phyloP scores from a whole-genome alignment of 2,797 vertebrate genomes.

The Darevskia nairensis region DNA sequence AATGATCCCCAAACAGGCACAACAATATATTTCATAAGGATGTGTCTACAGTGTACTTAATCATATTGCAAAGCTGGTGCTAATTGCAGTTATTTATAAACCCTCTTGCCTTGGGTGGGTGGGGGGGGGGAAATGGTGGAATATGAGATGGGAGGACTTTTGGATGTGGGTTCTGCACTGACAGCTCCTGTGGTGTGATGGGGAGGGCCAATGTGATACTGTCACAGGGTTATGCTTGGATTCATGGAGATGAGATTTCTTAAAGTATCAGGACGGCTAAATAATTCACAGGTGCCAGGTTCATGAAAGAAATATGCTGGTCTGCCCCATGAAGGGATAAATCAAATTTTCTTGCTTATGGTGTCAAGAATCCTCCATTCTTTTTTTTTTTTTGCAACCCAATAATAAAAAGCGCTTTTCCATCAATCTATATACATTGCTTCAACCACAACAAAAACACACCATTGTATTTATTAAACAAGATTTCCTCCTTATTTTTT shows the following conservation, averaged over 20 bases:
- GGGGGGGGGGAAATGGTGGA: constrained; percentile 21
- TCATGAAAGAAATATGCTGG: constrained; percentile 74
- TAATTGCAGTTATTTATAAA: constrained; percentile 74
- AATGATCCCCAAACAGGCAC: constrained; percentile 51
- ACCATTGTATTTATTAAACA: constrained; percentile 73
- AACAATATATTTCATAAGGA: constrained; percentile 52
- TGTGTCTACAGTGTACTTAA: constrained; percentile 64
- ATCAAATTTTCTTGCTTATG: constrained; percentile 62
- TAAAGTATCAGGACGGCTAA: constrained; percentile 70
- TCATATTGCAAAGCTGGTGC: constrained; percentile 63
- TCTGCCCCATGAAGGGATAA: constrained; percentile 74
- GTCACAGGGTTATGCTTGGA: constrained; percentile 52
- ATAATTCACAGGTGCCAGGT: constrained; percentile 79
- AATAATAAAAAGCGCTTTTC: constrained; percentile 56
- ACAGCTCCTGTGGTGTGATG: constrained; percentile 66
- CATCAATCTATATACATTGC: constrained; percentile 47
- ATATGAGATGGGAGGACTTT: constrained; percentile 68
- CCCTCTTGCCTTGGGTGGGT: constrained; percentile 43
- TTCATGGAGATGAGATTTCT: constrained; percentile 66
- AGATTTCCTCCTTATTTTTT: constrained; percentile 71
- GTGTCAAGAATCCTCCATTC: constrained; percentile 33
- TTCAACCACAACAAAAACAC: constrained; percentile 31
- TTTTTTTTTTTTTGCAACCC: background rate
- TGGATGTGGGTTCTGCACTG: constrained; percentile 59
- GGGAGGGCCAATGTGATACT: constrained; percentile 56